Evolutionary conservation across 2,888 invertebrate genomes (phyloP).

Genomic region (Norana najaformis): DNA sequence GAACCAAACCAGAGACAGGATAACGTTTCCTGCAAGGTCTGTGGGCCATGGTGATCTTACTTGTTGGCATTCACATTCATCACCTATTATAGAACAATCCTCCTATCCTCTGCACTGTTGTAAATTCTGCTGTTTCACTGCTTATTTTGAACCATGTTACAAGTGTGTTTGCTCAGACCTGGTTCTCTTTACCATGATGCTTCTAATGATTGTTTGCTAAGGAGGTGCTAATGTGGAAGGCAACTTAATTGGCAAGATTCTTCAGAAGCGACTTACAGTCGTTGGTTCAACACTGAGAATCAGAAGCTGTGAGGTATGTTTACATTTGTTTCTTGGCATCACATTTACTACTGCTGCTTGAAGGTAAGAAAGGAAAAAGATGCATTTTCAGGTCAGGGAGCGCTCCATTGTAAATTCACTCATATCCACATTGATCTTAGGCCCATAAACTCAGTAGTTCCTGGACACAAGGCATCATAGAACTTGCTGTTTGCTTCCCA

Average conservation of each 20-base stretch:
- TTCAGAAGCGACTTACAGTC: constrained; percentile 54
- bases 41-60: no score
- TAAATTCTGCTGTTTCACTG: not conserved
- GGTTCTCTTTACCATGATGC: not conserved
- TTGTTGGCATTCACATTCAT: no score
- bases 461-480: no score
- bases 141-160: not conserved
- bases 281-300: constrained; percentile 46
- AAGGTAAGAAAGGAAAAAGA: no score
- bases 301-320: constrained; percentile 49
- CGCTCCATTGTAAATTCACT: no score
- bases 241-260: constrained; percentile 51
- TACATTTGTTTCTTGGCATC: not conserved
- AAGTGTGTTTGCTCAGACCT: not conserved
- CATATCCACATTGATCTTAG: no score
- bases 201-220: constrained; percentile 38
- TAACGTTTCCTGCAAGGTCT: not conserved
- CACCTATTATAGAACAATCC: not conserved
- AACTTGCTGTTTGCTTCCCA: no score
- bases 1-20: not conserved
- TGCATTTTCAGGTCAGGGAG: no score
- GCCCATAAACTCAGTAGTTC: no score
- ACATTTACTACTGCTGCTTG: not conserved
- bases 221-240: constrained; percentile 57
- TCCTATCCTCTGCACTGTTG: not conserved